phyloP scores from a whole-genome alignment of 2,797 vertebrate species.

The Columba guinea region DNA sequence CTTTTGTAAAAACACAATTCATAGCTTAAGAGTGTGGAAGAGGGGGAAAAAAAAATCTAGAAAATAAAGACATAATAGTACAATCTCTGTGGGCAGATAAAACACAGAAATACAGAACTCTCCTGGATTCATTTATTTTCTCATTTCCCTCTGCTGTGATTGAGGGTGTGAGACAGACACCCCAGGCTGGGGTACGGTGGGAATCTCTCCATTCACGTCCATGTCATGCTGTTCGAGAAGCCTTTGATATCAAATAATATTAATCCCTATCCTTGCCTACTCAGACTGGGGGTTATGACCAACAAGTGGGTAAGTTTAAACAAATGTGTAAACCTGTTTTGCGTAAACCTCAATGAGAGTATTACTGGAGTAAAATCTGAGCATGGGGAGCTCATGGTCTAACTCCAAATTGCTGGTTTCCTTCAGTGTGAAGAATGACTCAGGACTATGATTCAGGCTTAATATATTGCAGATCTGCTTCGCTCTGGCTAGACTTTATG shows the following conservation, averaged over 20 bases:
- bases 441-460: conserved; percentile 10
- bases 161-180: neutral
- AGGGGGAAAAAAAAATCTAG: neutral
- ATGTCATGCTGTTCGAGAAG: neutral
- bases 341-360: neutral
- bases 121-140: neutral
- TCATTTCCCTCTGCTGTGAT: neutral
- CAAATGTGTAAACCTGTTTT: neutral
- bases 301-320: neutral
- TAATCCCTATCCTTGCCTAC: neutral
- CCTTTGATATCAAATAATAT: neutral
- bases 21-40: neutral
- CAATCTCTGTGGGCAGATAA: conserved; percentile 3
- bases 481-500: neutral
- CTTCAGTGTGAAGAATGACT: conserved; percentile 22
- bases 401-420: neutral
- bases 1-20: conserved; percentile 34
- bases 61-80: conserved; percentile 6
- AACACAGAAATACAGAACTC: neutral
- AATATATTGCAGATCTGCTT: conserved; percentile 17
- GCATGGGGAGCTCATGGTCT: neutral
- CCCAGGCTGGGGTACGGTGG: neutral
- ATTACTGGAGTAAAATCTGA: neutral
- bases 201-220: neutral
- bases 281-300: neutral